phyloP scores from a whole-genome alignment of 2,797 vertebrate species.

The Anguilla obscura region DNA sequence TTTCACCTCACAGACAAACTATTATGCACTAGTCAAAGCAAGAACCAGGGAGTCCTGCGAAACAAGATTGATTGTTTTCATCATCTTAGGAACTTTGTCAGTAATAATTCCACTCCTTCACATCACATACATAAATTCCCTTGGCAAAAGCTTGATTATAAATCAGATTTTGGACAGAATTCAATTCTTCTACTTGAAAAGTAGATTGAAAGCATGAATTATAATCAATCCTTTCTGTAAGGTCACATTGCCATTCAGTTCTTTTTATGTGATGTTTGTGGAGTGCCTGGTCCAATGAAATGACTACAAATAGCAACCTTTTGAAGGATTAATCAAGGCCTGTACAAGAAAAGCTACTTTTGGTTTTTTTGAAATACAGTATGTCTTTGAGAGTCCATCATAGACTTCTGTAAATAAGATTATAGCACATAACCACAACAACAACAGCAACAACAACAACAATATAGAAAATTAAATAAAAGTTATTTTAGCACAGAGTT shows the following conservation, averaged over 20 bases:
- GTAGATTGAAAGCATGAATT: background rate
- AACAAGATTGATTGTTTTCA: background rate
- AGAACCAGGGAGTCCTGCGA: background rate
- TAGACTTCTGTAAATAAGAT: background rate
- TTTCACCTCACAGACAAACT: background rate
- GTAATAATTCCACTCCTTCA: background rate
- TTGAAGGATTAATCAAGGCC: background rate
- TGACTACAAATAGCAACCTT: background rate
- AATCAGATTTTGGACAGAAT: background rate
- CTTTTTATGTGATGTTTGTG: background rate
- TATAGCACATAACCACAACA: background rate
- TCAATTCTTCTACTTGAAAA: background rate
- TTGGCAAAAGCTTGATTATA: background rate
- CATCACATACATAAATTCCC: background rate
- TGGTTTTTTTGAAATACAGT: background rate
- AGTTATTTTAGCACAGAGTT: no score
- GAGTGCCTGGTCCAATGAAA: background rate
- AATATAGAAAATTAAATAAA: background rate
- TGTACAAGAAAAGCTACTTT: background rate
- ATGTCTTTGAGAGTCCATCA: background rate
- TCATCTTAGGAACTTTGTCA: background rate
- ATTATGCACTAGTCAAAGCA: background rate
- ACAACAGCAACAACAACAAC: background rate
- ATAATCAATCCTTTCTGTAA: slow-evolving; percentile 8
- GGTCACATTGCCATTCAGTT: slow-evolving; percentile 7